These are phyloP conservation scores for Hesperia comma DNA, from an alignment of 2,888 invertebrate genomes.

Conservation along the genomic window DNA sequence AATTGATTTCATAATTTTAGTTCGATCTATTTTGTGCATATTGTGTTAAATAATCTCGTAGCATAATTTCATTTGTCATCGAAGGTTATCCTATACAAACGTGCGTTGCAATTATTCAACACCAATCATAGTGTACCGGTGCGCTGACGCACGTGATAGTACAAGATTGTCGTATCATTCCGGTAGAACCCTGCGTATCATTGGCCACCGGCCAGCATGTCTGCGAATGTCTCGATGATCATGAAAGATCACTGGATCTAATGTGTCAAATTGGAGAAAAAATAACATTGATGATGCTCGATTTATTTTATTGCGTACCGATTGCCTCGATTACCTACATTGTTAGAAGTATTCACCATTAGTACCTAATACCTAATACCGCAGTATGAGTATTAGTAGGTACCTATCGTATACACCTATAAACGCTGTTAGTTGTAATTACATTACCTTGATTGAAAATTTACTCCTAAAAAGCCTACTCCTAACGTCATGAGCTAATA, in stretches of 20 bases:
- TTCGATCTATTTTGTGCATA: background rate
- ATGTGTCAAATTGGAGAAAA: constrained; percentile 41
- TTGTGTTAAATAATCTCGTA: background rate
- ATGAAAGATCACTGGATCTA: constrained; percentile 31
- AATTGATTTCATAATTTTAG: background rate
- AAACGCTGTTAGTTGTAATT: too few species aligned
- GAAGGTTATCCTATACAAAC: constrained; percentile 28
- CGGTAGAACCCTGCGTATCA: constrained; percentile 37
- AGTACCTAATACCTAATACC: too few species aligned
- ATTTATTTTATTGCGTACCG: background rate
- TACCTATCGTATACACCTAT: too few species aligned
- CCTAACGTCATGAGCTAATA: too few species aligned
- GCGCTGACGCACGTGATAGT: constrained; percentile 40
- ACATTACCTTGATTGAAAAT: too few species aligned
- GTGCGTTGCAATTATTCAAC: constrained; percentile 31
- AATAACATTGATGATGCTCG: constrained; percentile 25
- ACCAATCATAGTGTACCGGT: constrained; percentile 26
- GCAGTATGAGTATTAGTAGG: too few species aligned
- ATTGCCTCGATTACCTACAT: too few species aligned
- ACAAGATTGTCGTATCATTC: constrained; percentile 38
- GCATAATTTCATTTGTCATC: constrained; percentile 29
- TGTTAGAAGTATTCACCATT: too few species aligned
- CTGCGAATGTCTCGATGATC: constrained; percentile 35
- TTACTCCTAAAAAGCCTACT: too few species aligned
- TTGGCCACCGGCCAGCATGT: constrained; percentile 44